Conservation (phyloP, 2,113 vertebrate species). For the Ploceus nigricollis region DNA sequence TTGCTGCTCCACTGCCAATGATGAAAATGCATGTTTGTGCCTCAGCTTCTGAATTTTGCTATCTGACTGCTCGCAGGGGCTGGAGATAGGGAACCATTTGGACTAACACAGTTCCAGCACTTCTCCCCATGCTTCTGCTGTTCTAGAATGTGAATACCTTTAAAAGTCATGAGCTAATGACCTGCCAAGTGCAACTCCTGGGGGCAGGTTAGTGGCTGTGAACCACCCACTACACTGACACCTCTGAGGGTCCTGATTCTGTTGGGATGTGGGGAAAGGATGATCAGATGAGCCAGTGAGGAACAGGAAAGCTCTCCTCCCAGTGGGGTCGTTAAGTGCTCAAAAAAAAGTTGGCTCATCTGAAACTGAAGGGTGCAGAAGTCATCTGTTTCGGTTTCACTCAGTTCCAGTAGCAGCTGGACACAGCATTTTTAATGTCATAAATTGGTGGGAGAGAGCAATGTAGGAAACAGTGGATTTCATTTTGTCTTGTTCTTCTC, state of each 20-base stretch:
- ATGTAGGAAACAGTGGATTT: neutral
- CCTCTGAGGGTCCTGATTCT: neutral
- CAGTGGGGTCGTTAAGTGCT: neutral
- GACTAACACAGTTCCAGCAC: neutral
- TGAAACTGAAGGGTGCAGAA: neutral
- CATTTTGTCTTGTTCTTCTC: neutral
- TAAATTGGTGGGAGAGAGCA: neutral
- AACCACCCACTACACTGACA: neutral
- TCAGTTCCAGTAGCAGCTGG: neutral
- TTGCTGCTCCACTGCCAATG: neutral
- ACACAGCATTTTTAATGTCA: neutral
- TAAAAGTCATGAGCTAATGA: neutral
- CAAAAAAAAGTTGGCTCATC: neutral
- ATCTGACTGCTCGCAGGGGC: neutral
- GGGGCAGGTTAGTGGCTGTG: neutral
- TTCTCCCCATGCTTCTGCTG: neutral
- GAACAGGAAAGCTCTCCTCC: neutral
- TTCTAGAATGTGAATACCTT: neutral
- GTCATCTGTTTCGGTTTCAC: neutral
- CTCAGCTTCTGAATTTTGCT: neutral
- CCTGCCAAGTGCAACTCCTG: neutral
- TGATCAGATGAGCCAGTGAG: neutral
- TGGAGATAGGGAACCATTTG: neutral
- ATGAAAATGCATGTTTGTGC: slow-evolving; percentile 22
- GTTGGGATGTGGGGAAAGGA: neutral